Conservation (phyloP, 2,888 invertebrate species). For the Drosophila atripex region DNA sequence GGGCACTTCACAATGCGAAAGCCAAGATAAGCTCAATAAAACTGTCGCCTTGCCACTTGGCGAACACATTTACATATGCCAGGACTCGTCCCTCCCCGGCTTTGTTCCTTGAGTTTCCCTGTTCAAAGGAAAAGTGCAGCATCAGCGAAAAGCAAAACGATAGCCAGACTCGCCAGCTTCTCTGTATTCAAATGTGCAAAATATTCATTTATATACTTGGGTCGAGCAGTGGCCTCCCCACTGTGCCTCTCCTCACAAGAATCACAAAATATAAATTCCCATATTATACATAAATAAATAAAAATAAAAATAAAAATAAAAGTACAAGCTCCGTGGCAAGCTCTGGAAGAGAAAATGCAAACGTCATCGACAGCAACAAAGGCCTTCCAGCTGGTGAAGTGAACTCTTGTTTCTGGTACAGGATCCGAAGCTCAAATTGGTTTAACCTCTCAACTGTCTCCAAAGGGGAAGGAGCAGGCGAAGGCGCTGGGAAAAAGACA, state of each 20-base stretch:
- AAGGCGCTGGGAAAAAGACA: not conserved
- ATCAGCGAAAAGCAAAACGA: slow-evolving; percentile 70
- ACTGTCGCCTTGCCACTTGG: slow-evolving; percentile 76
- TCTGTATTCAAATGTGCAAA: slow-evolving; percentile 66
- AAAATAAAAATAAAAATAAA: not conserved
- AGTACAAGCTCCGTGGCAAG: slow-evolving; percentile 5
- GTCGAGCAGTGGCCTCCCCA: slow-evolving; percentile 8
- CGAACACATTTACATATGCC: slow-evolving; percentile 70
- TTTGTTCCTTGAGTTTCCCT: slow-evolving; percentile 5
- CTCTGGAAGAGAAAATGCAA: slow-evolving; percentile 63
- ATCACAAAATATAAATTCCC: not conserved
- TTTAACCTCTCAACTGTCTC: slow-evolving; percentile 62
- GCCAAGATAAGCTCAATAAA: slow-evolving; percentile 74
- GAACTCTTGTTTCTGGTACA: slow-evolving; percentile 36
- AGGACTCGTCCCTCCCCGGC: slow-evolving; percentile 1
- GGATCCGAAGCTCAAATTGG: slow-evolving; percentile 52
- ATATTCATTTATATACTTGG: slow-evolving; percentile 64
- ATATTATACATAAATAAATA: not conserved
- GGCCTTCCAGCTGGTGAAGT: slow-evolving; percentile 33
- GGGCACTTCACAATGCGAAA: slow-evolving; percentile 39
- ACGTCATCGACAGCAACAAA: slow-evolving; percentile 66
- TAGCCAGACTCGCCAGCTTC: slow-evolving; percentile 39
- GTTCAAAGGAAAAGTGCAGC: slow-evolving; percentile 67
- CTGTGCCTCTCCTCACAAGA: not conserved
- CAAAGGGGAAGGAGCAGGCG: not conserved